These are phyloP conservation scores for Sinocyclocheilus maitianheensis DNA, from an alignment of 2,113 vertebrate genomes.

Conservation along the genomic window DNA sequence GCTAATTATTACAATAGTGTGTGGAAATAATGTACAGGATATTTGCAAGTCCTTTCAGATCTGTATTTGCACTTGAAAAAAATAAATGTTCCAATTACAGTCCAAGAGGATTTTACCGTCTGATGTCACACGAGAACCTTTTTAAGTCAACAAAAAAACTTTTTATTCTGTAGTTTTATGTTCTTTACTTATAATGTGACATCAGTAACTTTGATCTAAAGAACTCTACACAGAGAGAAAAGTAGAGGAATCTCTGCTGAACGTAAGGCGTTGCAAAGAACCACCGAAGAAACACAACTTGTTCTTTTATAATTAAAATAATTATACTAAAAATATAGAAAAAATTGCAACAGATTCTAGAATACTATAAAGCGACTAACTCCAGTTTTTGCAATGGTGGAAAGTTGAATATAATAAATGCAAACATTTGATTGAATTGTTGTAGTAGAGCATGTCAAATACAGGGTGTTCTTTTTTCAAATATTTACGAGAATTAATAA, in stretches of 20 bases:
- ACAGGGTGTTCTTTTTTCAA: not conserved
- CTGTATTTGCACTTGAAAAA: not conserved
- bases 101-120: not conserved
- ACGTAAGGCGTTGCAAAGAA: not conserved
- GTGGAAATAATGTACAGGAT: not conserved
- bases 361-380: not conserved
- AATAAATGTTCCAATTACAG: no score
- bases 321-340: not conserved
- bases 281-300: not conserved
- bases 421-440: not conserved
- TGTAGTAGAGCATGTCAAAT: not conserved
- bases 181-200: not conserved
- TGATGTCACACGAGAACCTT: not conserved
- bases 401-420: not conserved
- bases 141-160: not conserved
- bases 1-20: not conserved
- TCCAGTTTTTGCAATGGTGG: not conserved
- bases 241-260: not conserved
- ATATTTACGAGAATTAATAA: not conserved
- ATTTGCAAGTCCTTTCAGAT: not conserved
- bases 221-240: not conserved
- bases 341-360: not conserved
- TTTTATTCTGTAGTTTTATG: not conserved
- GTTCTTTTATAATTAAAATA: not conserved
- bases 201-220: not conserved